phyloP scores from a whole-genome alignment of 2,888 invertebrate species.

The Drosophila paucipuncta region DNA sequence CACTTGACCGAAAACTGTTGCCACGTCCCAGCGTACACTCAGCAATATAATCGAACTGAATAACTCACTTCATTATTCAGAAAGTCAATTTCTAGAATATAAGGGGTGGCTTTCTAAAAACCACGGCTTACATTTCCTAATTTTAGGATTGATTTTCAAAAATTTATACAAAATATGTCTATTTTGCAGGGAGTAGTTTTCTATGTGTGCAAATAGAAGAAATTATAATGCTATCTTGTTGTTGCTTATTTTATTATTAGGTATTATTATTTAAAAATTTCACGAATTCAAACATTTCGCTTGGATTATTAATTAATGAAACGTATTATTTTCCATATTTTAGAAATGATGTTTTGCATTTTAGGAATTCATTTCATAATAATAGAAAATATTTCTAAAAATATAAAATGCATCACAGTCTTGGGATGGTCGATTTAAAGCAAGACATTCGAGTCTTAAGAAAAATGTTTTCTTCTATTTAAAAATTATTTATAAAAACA shows the following conservation, averaged over 20 bases:
- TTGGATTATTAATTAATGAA: not conserved
- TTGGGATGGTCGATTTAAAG: not conserved
- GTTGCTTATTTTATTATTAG: not conserved
- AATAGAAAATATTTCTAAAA: not conserved
- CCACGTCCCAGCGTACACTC: constrained; percentile 4
- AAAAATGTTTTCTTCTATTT: not conserved
- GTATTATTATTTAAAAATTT: not conserved
- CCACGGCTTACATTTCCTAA: not conserved
- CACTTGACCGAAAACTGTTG: constrained; percentile 19
- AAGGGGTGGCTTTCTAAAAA: not conserved
- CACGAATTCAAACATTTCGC: not conserved
- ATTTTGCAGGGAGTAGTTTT: not conserved
- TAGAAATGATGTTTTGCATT: too few relatives aligned
- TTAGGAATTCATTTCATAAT: not conserved
- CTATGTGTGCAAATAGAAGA: not conserved
- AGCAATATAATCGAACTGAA: not conserved
- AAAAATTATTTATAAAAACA: not conserved
- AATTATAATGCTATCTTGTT: not conserved
- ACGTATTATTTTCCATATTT: not conserved
- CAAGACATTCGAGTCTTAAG: not conserved
- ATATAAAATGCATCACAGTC: not conserved
- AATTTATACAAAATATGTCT: not conserved
- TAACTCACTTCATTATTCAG: too few relatives aligned
- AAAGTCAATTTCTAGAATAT: not conserved
- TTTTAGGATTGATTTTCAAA: not conserved